phyloP scores from a whole-genome alignment of 2,797 vertebrate species.

The Enteromius mattozi region DNA sequence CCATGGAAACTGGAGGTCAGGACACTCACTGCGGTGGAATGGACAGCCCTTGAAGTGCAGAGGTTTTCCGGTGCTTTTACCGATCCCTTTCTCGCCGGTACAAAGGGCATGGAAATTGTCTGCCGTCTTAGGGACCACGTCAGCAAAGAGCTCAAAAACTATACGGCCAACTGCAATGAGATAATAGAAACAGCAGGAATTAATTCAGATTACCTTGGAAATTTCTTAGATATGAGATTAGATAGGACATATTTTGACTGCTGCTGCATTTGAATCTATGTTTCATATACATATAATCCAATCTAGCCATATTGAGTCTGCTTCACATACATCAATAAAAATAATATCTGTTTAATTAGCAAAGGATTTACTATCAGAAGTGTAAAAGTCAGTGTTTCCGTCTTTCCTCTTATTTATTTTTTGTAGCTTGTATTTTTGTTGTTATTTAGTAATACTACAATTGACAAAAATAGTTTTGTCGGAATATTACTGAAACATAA shows the following conservation, averaged over 20 bases:
- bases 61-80: slow-evolving; percentile 88
- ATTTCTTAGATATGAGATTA: too few relatives aligned
- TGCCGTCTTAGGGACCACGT: slow-evolving; percentile 92
- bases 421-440: neutral
- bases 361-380: neutral
- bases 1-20: neutral
- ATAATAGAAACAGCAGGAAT: neutral
- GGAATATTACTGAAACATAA: neutral
- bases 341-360: neutral
- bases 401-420: neutral
- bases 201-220: neutral
- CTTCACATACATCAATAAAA: neutral
- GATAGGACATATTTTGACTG: too few relatives aligned
- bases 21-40: slow-evolving; percentile 91
- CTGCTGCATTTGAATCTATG: too few relatives aligned
- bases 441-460: neutral
- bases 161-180: slow-evolving; percentile 83
- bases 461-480: neutral
- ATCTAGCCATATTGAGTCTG: neutral
- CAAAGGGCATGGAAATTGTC: slow-evolving; percentile 96
- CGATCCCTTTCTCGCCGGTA: slow-evolving; percentile 93
- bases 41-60: slow-evolving; percentile 97
- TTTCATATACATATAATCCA: neutral
- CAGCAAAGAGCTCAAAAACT: slow-evolving; percentile 92
- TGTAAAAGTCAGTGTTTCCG: neutral